These are phyloP conservation scores for Epizoanthus stellaris DNA, from an alignment of 92 coral and sea anemone genomes.

Conservation along the genomic window DNA sequence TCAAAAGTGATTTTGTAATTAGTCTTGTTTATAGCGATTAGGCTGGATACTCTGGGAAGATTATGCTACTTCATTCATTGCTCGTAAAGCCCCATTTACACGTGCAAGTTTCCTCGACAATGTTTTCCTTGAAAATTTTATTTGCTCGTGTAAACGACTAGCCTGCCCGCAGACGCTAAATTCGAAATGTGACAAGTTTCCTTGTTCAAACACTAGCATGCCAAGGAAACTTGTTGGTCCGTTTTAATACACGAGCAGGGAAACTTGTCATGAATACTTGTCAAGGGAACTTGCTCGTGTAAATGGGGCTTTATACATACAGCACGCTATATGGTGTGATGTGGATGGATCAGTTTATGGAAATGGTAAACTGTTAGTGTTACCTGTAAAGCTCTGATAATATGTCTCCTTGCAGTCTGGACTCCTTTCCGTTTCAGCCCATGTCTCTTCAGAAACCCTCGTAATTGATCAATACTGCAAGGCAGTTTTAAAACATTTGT, in stretches of 20 bases:
- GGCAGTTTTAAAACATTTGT: background rate
- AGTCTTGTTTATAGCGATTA: background rate
- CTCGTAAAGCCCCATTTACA: background rate
- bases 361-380: background rate
- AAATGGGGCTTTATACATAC: background rate
- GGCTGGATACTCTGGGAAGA: background rate
- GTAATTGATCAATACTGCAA: conserved; percentile 23
- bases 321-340: background rate
- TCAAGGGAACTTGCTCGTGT: too few relatives aligned
- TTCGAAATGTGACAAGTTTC: too few relatives aligned
- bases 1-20: background rate
- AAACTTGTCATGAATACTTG: too few relatives aligned
- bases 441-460: conserved; percentile 12
- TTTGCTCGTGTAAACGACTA: too few relatives aligned
- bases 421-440: conserved; percentile 23
- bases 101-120: too few relatives aligned
- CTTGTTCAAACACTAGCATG: too few relatives aligned
- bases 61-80: background rate
- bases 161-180: too few relatives aligned
- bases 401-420: conserved; percentile 30
- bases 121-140: too few relatives aligned
- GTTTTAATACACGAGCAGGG: too few relatives aligned
- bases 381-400: conserved; percentile 17
- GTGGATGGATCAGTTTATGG: background rate
- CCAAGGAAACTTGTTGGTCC: too few relatives aligned